Conservation (phyloP, 2,888 invertebrate genomes). For the Xestoiulus laeticollis region DNA sequence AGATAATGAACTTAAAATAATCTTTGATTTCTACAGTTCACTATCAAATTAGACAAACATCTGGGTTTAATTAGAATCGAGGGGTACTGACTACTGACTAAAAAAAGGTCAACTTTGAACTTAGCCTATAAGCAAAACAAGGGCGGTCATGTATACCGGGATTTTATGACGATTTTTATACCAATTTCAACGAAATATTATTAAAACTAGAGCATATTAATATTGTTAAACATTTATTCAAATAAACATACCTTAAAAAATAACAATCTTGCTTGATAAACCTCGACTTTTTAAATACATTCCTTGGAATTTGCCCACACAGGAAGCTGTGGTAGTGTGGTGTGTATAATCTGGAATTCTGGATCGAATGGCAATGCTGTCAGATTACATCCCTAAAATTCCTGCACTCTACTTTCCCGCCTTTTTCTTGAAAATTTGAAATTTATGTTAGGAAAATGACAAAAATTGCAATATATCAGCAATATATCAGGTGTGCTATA, state of each 20-base stretch:
- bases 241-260: background rate
- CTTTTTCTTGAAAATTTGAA: background rate
- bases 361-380: background rate
- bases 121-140: background rate
- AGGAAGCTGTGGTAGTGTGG: background rate
- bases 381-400: background rate
- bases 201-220: background rate
- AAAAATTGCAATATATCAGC: background rate
- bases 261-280: background rate
- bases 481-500: no score
- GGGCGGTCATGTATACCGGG: background rate
- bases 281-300: background rate
- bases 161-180: background rate
- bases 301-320: background rate
- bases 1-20: background rate
- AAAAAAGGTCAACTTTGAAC: constrained; percentile 36
- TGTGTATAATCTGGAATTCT: no score
- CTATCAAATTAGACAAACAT: background rate
- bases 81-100: no score
- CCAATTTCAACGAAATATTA: background rate
- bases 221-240: background rate
- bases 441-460: background rate
- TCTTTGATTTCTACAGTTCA: background rate
- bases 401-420: background rate
- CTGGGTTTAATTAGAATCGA: background rate